Base-by-base conservation (phyloP, 35 echinoderm and acorn worm species). In the Lytechinus pictus region DNA sequence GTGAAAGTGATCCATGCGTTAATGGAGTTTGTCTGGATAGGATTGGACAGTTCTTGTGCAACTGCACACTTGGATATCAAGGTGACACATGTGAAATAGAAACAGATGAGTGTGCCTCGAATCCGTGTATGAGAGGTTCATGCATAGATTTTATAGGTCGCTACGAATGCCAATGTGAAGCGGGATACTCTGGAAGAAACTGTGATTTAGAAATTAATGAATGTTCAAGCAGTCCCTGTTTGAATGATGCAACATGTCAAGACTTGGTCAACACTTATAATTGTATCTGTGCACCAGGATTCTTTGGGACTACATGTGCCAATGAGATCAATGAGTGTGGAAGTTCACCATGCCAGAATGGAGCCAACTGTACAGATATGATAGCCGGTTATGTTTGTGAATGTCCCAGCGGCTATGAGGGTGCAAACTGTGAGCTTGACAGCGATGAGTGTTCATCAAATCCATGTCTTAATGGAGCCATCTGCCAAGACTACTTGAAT, bases 1-100 rank as follows among this genome's bases (percentile, higher is more conserved):
- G 96, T 60, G 51, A 54, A 9, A 95, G 96, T 54, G 24, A 54
- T 58, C 94, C 94, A n/a, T 97, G 96, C 52, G 4, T 16, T 10
- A 97, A 97, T 94, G 94, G 95, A 87, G 96, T 52, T 21, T 98
- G 97, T 95, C 54, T 94, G 9, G 95, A 97, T 95, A 66, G 61
- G 11, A 71, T 97, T 88, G 86, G 86, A 53, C 89, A 88, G 33
- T 97, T 92, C 91, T 28, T 3, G 8, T 97, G 96, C 71, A 89
- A 91, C 14, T 97, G 96, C 92, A 14, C 86, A 57, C 66, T 55
- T 19, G 97, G 95, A 51, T 96, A 92, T 54, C 27, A 29, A 9
- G 96, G 97, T 24, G 19, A 86, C 6, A 9, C 33, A 0, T 98
- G 96, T 89, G 95, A 94, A 29, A 94, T 28, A 57, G 94, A 97